phyloP scores from a whole-genome alignment of 1,140 invertebrate genomes.

The Homarus americanus region DNA sequence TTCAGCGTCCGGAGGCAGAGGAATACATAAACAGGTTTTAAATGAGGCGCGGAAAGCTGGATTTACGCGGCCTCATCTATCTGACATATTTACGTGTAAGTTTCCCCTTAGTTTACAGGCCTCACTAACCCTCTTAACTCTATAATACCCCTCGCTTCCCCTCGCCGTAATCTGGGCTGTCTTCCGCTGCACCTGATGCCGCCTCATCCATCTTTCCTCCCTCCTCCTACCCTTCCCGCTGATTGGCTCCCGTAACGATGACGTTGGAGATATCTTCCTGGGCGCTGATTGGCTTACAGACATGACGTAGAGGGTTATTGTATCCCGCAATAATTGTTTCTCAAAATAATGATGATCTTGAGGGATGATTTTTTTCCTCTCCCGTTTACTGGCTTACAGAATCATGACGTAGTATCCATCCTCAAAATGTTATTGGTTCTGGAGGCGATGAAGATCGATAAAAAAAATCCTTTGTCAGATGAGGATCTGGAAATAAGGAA shows the following conservation, averaged over 20 bases:
- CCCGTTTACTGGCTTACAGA: too few relatives aligned
- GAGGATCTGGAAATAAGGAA: too few relatives aligned
- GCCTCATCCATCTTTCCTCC: background rate
- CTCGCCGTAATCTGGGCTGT: background rate
- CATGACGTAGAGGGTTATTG: too few relatives aligned
- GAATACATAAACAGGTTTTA: background rate
- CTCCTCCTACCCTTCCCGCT: background rate
- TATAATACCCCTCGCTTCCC: slow-evolving; percentile 1
- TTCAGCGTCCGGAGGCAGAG: background rate
- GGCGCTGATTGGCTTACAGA: background rate
- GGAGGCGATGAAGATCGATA: too few relatives aligned
- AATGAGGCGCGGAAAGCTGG: background rate
- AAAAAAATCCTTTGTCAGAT: too few relatives aligned
- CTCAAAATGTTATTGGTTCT: too few relatives aligned
- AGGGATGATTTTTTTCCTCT: too few relatives aligned
- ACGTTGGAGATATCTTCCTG: background rate
- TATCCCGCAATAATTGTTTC: too few relatives aligned
- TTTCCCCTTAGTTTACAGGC: slow-evolving; percentile 8
- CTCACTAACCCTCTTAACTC: background rate
- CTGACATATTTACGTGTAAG: background rate
- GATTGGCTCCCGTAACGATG: background rate
- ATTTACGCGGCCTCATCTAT: background rate
- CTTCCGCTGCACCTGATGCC: background rate
- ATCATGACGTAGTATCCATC: too few relatives aligned
- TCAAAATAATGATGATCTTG: too few relatives aligned